These are phyloP conservation scores for Metridium senile DNA, from an alignment of 92 coral and sea anemone species.

Conservation along the genomic window DNA sequence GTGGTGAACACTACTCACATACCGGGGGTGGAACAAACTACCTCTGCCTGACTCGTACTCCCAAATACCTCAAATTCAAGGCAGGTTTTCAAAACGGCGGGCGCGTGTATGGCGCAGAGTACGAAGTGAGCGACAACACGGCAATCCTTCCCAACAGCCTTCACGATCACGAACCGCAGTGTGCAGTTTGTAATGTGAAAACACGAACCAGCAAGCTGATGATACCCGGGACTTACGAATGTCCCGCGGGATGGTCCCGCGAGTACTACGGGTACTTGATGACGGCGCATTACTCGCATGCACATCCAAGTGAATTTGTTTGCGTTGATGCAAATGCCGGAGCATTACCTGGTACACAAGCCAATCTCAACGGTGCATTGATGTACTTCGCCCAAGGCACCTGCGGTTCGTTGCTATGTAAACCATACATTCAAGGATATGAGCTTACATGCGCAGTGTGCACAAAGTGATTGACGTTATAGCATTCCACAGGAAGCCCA, in stretches of 20 bases:
- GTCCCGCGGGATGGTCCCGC: conserved; percentile 67
- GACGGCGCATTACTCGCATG: too few relatives aligned
- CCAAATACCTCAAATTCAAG: conserved; percentile 35
- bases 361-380: conserved; percentile 47
- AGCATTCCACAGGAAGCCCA: too few relatives aligned
- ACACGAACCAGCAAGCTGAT: conserved; percentile 66
- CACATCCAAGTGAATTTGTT: conserved; percentile 30
- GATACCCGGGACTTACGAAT: conserved; percentile 70
- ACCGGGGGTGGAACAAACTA: conserved; percentile 71
- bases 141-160: conserved; percentile 21
- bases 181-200: conserved; percentile 60
- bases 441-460: conserved; percentile 33
- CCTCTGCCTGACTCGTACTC: conserved; percentile 57
- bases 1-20: conserved; percentile 47
- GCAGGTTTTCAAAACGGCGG: conserved; percentile 29
- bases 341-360: conserved; percentile 12
- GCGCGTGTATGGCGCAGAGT: conserved; percentile 62
- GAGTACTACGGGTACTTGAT: conserved; percentile 85
- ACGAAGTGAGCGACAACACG: conserved; percentile 23
- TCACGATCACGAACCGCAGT: conserved; percentile 56
- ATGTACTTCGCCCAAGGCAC: conserved; percentile 41
- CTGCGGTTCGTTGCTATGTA: conserved; percentile 55
- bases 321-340: conserved; percentile 61
- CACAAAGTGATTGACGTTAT: conserved; percentile 30
- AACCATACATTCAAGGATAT: conserved; percentile 12